Evolutionary conservation across 1,140 invertebrate genomes (phyloP).

Genomic region (Drosophila tropicalis): DNA sequence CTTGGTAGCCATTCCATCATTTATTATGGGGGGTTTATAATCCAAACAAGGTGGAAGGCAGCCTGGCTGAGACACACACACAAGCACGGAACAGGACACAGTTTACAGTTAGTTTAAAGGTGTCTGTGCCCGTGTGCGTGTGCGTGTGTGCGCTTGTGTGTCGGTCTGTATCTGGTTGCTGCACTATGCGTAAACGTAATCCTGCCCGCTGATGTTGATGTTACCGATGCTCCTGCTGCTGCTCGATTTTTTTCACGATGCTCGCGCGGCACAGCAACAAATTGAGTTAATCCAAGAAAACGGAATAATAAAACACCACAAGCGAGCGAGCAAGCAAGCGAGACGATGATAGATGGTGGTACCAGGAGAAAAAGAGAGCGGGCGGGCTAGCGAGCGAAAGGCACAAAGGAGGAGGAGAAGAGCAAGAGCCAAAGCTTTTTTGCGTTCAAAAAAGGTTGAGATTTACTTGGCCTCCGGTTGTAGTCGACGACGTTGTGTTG

Average conservation of each 20-base stretch:
- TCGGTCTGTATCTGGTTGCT: constrained; percentile 56
- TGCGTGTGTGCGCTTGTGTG: constrained; percentile 25
- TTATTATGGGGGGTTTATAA: constrained; percentile 80
- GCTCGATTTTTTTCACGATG: constrained; percentile 56
- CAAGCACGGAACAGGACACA: constrained; percentile 17
- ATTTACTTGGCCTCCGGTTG: constrained; percentile 65
- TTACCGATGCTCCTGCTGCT: constrained; percentile 35
- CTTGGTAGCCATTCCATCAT: constrained; percentile 84
- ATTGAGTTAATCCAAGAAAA: constrained; percentile 82
- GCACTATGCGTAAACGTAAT: constrained; percentile 63
- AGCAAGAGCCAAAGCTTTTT: constrained; percentile 28
- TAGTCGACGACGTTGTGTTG: constrained; percentile 16
- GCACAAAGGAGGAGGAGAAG: constrained; percentile 4
- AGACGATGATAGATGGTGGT: constrained; percentile 15
- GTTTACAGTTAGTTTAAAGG: constrained; percentile 24
- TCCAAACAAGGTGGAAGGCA: constrained; percentile 65
- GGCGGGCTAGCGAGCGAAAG: constrained; percentile 1
- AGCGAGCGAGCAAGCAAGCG: background rate
- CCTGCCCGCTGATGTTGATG: constrained; percentile 41
- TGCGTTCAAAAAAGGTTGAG: constrained; percentile 72
- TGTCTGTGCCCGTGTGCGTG: constrained; percentile 28
- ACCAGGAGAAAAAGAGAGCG: background rate
- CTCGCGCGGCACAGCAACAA: constrained; percentile 64
- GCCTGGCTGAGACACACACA: constrained; percentile 25
- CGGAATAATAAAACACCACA: constrained; percentile 74